Conservation (phyloP, 35 echinoderm and acorn worm species). For the Apostichopus japonicus region DNA sequence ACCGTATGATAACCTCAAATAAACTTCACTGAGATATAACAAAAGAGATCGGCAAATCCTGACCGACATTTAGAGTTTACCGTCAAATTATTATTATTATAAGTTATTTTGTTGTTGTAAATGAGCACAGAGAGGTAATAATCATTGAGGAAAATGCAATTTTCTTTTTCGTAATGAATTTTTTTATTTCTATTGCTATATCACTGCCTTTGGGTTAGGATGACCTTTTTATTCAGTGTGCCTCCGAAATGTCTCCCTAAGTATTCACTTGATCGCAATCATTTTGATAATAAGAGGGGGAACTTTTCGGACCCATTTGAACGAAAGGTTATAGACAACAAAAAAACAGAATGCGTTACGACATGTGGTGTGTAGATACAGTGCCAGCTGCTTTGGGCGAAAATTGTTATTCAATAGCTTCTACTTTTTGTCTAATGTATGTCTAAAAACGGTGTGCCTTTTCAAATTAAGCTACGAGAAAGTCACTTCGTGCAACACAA, state of each 20-base stretch:
- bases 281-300: background rate
- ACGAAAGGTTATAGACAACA: background rate
- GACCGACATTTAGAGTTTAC: background rate
- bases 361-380: too few relatives aligned
- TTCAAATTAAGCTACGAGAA: too few relatives aligned
- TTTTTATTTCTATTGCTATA: background rate
- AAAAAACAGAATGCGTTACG: background rate
- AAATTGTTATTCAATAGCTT: too few relatives aligned
- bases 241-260: background rate
- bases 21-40: background rate
- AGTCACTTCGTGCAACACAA: too few relatives aligned
- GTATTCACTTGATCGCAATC: background rate
- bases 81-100: background rate
- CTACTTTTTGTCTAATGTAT: too few relatives aligned
- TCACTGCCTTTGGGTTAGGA: background rate
- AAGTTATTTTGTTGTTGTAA: background rate
- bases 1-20: background rate
- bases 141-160: background rate
- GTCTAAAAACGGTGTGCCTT: too few relatives aligned
- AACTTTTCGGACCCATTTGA: background rate
- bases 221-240: background rate
- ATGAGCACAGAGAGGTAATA: background rate
- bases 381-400: too few relatives aligned
- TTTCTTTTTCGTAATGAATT: background rate
- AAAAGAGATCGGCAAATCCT: background rate